Base-by-base conservation (phyloP, 2,113 vertebrate species). In the Takifugu flavidus region DNA sequence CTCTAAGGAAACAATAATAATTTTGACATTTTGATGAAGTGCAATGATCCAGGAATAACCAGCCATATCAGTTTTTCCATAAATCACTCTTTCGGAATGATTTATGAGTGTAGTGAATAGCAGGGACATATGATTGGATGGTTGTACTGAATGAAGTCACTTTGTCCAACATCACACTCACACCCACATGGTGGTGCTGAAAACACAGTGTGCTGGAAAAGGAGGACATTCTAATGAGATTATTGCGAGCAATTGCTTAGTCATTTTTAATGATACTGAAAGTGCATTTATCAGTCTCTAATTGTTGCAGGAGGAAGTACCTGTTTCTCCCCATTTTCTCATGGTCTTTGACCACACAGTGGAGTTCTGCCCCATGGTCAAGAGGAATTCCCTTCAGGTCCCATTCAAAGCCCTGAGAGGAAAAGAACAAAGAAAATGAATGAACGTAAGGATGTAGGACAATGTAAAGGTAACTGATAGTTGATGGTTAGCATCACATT, bases 241-340 rank as follows among this genome's bases (percentile, higher is more conserved):
- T 39, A 10, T 5, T 34, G 6, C 5, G 31, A 34, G 20, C 20
- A 20, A 34, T 7, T 34, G 31, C 31, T 34, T 4, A 34, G 8
- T 39, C 34, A 39, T 10, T 39, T 39, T 39, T 8, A 39, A 39
- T 47, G 6, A 47, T 6, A n/a, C 3, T 47, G 15, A 55, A 12
- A 55, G 6, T 20, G 25, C 12, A 55, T 12, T 15, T 3, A 13
- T 5, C 29, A 31, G 5, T 20, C 3, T 20, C 3, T 20, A 20
- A 20, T 20, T 20, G 20, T 20, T 20, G 20, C 20, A 20, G 20
- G 20, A 20, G 20, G 20, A 20, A 4, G 5, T 64, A 97, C 96
- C 96, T 94, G 92, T 98, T 99, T 11, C 96, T 93, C 2, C 96
- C 95, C 91, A 99, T 90, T 0, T 94, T 98, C 79, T 98, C 95